Percentiles rank a stretch among this genome's conserved stretches.
These are phyloP conservation scores for Ctenodactylus gundi DNA, from an alignment of 2,113 vertebrate genomes.

Conservation along the genomic window DNA sequence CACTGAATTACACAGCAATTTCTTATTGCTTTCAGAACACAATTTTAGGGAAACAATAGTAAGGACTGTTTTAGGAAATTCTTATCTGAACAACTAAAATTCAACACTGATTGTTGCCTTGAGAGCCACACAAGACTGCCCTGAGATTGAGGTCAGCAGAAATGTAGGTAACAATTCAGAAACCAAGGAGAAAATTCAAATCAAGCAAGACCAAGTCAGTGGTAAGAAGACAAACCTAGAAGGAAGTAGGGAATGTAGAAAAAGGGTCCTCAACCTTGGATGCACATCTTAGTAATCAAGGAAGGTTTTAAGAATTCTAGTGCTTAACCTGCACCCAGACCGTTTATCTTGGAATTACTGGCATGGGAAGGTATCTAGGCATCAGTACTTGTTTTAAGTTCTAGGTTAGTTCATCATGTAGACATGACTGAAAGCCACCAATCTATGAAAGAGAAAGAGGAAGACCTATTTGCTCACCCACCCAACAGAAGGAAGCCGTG, in stretches of 20 bases:
- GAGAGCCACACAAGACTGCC: not conserved
- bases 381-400: not conserved
- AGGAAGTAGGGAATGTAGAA: not conserved
- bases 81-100: not conserved
- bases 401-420: not conserved
- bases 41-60: not conserved
- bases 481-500: not conserved
- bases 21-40: not conserved
- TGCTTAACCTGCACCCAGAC: not conserved
- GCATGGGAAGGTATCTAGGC: not conserved
- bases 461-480: not conserved
- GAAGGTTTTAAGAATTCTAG: not conserved
- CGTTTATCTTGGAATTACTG: not conserved
- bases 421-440: not conserved
- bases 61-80: not conserved
- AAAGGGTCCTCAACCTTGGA: not conserved
- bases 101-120: not conserved
- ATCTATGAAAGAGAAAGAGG: not conserved
- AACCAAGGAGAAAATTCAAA: not conserved
- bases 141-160: not conserved
- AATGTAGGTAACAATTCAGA: not conserved
- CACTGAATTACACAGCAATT: not conserved
- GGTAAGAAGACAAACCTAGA: not conserved
- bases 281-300: not conserved
- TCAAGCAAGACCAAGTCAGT: not conserved